Evolutionary conservation across 92 coral and sea anemone genomes (phyloP), one percentile per base, ranked within the genome.

Genomic region (Ricordea florida): DNA sequence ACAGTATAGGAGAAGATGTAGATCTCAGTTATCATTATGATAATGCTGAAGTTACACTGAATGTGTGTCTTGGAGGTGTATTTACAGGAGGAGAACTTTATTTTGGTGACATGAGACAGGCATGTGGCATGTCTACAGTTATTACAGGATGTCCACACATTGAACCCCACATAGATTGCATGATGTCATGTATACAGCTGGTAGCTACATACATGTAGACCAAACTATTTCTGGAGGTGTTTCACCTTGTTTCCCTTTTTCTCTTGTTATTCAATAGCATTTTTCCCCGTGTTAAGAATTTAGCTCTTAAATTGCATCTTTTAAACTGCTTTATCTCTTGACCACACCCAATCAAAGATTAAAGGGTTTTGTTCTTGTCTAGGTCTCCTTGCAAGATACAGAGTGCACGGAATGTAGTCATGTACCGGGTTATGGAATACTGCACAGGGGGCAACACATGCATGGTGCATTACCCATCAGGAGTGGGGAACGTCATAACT

Each of bases 61-160:
- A 91, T 57, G 93, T 94, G 48, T 94, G 94, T 56, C 80, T 94
- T 41, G 98, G 98, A 15, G 84, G 74, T 40, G 69, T 69, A 17
- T 94, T 94, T 57, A 76, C 89, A 15, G 97, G 89, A 33, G 97
- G 98, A 14, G 73, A 84, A 30, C 90, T 94, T 5, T 94, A 85
- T 61, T 94, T 94, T 80, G 98, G 98, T 30, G 87, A 76, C 62
- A 91, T 94, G 98, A 92, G 87, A 7, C 89, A 84, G 97, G 98
- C 92, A 50, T 3, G 48, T 5, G 5, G 22, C 10, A n/a, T n/a
- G n/a, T n/a, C n/a, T n/a, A n/a, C n/a, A n/a, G n/a, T n/a, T n/a
- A n/a, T n/a, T n/a, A n/a, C n/a, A n/a, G n/a, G n/a, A n/a, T n/a
- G n/a, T n/a, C n/a, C n/a, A n/a, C n/a, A n/a, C n/a, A n/a, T n/a